A percentile compares a stretch with the other conserved stretches of the same genome.
Evolutionary conservation across 2,797 vertebrate species (phyloP).

Genomic region (Loris lydekkerianus): DNA sequence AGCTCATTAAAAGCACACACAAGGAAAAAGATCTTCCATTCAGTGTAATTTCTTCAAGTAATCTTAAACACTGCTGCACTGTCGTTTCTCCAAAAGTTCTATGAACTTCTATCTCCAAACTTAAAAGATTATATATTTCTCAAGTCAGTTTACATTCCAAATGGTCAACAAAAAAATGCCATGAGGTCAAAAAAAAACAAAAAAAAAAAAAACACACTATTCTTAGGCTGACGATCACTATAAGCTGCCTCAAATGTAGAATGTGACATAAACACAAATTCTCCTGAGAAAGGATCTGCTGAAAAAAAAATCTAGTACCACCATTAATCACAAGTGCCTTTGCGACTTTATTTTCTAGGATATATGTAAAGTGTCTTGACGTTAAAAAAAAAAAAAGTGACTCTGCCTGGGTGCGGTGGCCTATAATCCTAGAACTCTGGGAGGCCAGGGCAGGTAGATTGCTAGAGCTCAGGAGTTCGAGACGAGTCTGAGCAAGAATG

Average conservation of each 20-base stretch:
- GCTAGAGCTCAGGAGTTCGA: no score
- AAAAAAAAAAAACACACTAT: background rate
- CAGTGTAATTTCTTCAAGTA: slow-evolving; percentile 21
- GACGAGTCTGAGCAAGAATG: no score
- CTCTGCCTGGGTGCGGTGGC: no score
- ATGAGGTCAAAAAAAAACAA: background rate
- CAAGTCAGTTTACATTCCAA: slow-evolving; percentile 13
- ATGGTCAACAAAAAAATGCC: slow-evolving; percentile 23
- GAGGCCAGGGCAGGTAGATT: no score
- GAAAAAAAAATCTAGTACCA: background rate
- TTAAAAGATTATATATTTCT: slow-evolving; percentile 12
- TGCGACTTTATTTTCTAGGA: slow-evolving; percentile 10
- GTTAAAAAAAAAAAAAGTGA: slow-evolving; percentile 32
- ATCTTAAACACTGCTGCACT: slow-evolving; percentile 37
- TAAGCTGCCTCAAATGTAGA: slow-evolving; percentile 9
- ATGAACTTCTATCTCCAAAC: slow-evolving; percentile 21
- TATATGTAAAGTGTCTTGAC: background rate
- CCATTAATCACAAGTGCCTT: background rate
- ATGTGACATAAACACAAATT: background rate
- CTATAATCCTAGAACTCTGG: no score
- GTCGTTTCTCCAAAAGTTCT: background rate
- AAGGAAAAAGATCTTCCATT: slow-evolving; percentile 31
- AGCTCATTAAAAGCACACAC: slow-evolving; percentile 44
- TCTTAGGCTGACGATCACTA: background rate
- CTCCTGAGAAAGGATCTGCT: background rate